phyloP scores from a whole-genome alignment of 2,888 invertebrate genomes.

The Cephalotes varians region DNA sequence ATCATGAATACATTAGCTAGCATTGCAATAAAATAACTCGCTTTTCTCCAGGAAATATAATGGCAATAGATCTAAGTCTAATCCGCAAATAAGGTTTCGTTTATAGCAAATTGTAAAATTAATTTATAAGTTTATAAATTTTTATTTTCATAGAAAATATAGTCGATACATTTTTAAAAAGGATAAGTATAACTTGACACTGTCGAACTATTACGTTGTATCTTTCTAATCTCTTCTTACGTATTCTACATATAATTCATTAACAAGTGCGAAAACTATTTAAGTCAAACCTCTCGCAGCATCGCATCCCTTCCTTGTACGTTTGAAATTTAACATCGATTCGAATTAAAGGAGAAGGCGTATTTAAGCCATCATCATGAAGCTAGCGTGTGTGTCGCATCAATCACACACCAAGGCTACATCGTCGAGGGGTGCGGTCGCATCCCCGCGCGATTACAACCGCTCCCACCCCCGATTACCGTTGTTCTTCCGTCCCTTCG shows the following conservation, averaged over 20 bases:
- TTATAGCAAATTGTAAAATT: background rate
- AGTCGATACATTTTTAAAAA: background rate
- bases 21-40: constrained; percentile 1
- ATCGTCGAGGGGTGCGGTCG: constrained; percentile 55
- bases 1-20: background rate
- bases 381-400: constrained; percentile 51
- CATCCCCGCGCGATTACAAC: constrained; percentile 62
- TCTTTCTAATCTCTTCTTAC: background rate
- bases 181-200: background rate
- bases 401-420: constrained; percentile 48
- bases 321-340: constrained; percentile 38
- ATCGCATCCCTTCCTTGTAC: background rate
- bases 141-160: background rate
- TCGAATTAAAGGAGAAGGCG: constrained; percentile 47
- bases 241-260: background rate
- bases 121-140: background rate
- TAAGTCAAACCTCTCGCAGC: background rate
- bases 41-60: background rate
- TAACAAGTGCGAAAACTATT: constrained; percentile 6
- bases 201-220: background rate
- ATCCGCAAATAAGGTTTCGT: background rate
- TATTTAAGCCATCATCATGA: constrained; percentile 53
- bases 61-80: background rate
- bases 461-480: constrained; percentile 60
- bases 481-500: constrained; percentile 43